A percentile compares a stretch with the other conserved stretches of the same genome.
Conservation (phyloP, 2,888 invertebrate genomes). For the Tupiocoris notatus region DNA sequence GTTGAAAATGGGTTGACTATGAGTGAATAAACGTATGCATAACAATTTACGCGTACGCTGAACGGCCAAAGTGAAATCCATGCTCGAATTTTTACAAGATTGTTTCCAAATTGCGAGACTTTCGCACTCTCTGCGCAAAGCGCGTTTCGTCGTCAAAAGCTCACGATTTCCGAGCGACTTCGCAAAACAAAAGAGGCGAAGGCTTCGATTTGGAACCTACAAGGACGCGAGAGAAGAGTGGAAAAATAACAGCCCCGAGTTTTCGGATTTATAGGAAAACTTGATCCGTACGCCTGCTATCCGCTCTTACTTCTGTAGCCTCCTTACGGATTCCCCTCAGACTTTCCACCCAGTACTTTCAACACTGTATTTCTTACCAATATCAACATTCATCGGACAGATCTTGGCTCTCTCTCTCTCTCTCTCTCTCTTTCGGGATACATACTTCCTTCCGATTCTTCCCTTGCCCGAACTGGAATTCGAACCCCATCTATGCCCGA, state of each 20-base stretch:
- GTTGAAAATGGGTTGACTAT: no score
- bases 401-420: neutral
- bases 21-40: no score
- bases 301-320: neutral
- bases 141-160: neutral
- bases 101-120: no score
- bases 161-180: neutral
- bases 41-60: no score
- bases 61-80: no score
- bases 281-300: conserved; percentile 6
- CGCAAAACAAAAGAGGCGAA: neutral
- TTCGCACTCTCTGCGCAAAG: no score
- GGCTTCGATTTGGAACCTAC: neutral
- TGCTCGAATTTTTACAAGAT: no score
- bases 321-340: no score
- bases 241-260: neutral
- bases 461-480: neutral
- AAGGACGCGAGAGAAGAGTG: neutral
- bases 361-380: neutral
- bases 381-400: neutral
- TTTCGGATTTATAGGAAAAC: conserved; percentile 21
- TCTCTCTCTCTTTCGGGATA: neutral
- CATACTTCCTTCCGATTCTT: neutral
- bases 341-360: neutral
- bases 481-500: neutral